A percentile compares a stretch with the other conserved stretches of the same genome.
phyloP scores from a whole-genome alignment of 1,140 invertebrate species.

The Protaetia brevitarsis region DNA sequence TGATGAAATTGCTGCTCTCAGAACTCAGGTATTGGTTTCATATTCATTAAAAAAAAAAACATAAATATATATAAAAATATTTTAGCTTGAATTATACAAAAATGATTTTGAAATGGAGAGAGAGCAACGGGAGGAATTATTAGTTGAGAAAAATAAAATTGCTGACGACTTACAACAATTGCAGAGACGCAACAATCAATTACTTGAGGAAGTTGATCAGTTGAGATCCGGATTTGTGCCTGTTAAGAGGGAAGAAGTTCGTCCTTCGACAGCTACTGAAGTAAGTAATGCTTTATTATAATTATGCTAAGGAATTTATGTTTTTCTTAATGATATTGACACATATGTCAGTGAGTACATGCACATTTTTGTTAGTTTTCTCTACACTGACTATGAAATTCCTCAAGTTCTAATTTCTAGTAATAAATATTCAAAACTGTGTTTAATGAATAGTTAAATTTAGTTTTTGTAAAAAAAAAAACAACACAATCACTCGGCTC shows the following conservation, averaged over 20 bases:
- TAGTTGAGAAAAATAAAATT: constrained; percentile 35
- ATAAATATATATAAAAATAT: neutral
- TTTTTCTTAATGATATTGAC: neutral
- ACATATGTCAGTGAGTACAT: neutral
- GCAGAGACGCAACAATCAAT: constrained; percentile 40
- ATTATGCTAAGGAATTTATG: neutral
- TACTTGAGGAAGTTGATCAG: constrained; percentile 39
- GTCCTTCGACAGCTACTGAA: neutral
- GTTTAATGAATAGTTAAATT: too few species aligned
- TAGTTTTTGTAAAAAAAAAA: too few species aligned
- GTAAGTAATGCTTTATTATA: constrained; percentile 24
- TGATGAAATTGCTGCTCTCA: constrained; percentile 26
- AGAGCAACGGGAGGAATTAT: constrained; percentile 29
- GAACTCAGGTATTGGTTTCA: constrained; percentile 36
- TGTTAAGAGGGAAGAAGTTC: constrained; percentile 14
- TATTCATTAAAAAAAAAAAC: too few species aligned
- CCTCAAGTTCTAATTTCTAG: neutral
- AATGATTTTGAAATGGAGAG: constrained; percentile 38
- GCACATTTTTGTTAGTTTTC: neutral
- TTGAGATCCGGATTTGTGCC: constrained; percentile 29
- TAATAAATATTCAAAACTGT: neutral
- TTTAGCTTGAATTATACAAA: constrained; percentile 38
- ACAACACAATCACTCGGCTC: too few species aligned
- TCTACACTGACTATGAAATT: neutral
- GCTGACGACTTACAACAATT: constrained; percentile 37